Percentiles rank a stretch among this genome's conserved stretches.
Evolutionary conservation across 2,888 invertebrate genomes (phyloP).

Genomic region (Oligia latruncula): DNA sequence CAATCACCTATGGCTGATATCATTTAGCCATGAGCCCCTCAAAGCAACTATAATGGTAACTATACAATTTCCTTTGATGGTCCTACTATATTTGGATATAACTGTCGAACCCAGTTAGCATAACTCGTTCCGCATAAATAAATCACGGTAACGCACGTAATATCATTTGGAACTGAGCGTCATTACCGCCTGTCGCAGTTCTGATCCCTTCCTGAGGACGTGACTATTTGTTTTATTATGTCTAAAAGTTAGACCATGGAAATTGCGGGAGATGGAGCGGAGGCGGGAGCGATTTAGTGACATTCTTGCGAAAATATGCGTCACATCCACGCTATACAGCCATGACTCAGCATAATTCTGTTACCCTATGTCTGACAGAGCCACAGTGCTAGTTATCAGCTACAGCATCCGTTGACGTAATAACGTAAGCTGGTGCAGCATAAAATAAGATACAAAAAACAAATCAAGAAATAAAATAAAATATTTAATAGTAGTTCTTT

Average conservation of each 20-base stretch:
- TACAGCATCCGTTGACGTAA: not conserved
- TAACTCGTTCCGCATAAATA: slow-evolving; percentile 50
- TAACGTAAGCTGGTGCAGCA: not conserved
- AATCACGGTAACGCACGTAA: slow-evolving; percentile 55
- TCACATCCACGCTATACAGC: not conserved
- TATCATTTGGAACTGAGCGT: slow-evolving; percentile 52
- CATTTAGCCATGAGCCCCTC: not conserved
- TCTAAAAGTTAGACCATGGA: slow-evolving; percentile 37
- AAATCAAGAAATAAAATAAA: not conserved
- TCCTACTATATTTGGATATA: slow-evolving; percentile 6
- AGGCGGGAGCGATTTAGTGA: not conserved
- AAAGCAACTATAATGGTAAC: not conserved
- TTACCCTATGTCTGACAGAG: not conserved
- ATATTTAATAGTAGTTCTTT: not conserved
- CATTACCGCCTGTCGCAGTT: slow-evolving; percentile 53
- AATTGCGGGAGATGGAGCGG: not conserved
- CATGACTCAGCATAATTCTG: not conserved
- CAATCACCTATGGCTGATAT: not conserved
- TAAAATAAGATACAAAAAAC: not conserved
- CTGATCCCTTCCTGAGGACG: slow-evolving; percentile 59
- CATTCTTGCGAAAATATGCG: not conserved
- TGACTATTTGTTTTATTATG: slow-evolving; percentile 65
- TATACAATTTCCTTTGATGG: not conserved
- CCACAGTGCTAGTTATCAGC: not conserved
- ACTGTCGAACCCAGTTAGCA: slow-evolving; percentile 47